Evolutionary conservation across 2,888 invertebrate species (phyloP).

Genomic region (Orchestes rusci): DNA sequence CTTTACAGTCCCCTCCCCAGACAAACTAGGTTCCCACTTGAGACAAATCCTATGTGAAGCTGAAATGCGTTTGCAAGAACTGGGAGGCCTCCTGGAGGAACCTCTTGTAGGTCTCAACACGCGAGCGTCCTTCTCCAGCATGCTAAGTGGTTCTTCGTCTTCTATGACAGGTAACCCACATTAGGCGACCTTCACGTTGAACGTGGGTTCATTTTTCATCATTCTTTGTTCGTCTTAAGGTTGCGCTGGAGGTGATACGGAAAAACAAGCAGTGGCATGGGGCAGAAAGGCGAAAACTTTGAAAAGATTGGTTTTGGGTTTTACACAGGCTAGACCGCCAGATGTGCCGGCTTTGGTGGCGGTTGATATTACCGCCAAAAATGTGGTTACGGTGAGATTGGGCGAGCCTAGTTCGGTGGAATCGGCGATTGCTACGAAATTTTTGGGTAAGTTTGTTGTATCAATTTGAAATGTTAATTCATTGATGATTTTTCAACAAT

Average conservation of each 20-base stretch:
- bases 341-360: slow-evolving; percentile 74
- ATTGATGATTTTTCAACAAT: no score
- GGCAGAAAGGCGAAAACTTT: slow-evolving; percentile 74
- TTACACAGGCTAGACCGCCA: slow-evolving; percentile 80
- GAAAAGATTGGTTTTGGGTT: slow-evolving; percentile 72
- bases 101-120: slow-evolving; percentile 44
- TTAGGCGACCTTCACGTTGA: no score
- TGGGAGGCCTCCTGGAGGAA: slow-evolving; percentile 51
- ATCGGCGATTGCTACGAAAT: slow-evolving; percentile 81
- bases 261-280: slow-evolving; percentile 83
- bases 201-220: no score
- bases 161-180: slow-evolving; percentile 40
- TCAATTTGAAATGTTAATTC: no score
- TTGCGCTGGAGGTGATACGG: slow-evolving; percentile 66
- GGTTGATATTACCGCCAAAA: slow-evolving; percentile 68
- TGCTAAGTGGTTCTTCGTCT: slow-evolving; percentile 41
- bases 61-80: slow-evolving; percentile 74
- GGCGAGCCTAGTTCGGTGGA: slow-evolving; percentile 64
- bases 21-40: slow-evolving; percentile 69
- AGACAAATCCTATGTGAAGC: slow-evolving; percentile 73
- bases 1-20: slow-evolving; percentile 60
- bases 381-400: slow-evolving; percentile 58
- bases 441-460: slow-evolving; percentile 68
- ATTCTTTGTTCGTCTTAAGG: slow-evolving; percentile 39
- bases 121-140: slow-evolving; percentile 52